Percentiles rank a stretch among this genome's conserved stretches.
Conservation (phyloP, 2,888 invertebrate genomes). For the Hetaerina titia region DNA sequence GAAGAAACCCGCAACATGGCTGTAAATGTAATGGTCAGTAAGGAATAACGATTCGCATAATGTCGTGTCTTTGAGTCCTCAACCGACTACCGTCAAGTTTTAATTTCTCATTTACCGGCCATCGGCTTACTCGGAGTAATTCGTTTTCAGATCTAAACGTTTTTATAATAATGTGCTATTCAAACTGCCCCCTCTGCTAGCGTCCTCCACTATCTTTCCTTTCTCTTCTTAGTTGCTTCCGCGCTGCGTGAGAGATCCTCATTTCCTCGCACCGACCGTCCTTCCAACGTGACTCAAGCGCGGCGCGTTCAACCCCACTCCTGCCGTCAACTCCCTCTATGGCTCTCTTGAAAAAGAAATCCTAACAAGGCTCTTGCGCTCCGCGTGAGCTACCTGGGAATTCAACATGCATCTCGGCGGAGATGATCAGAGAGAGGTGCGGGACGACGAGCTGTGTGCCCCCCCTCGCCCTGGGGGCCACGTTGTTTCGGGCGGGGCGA, state of each 20-base stretch:
- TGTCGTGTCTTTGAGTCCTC: too few species aligned
- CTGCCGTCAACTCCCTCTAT: neutral
- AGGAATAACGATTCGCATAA: too few species aligned
- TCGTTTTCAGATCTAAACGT: neutral
- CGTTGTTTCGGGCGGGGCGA: neutral
- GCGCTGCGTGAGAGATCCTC: neutral
- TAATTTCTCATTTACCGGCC: too few species aligned
- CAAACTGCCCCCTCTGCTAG: too few species aligned
- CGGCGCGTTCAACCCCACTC: neutral
- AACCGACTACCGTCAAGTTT: too few species aligned
- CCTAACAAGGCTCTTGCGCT: neutral
- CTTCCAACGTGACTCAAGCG: slow-evolving; percentile 37
- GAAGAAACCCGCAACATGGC: too few species aligned
- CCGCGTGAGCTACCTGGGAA: neutral
- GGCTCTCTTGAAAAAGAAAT: slow-evolving; percentile 2
- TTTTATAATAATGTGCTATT: neutral
- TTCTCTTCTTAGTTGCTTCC: neutral
- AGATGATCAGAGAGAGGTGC: neutral
- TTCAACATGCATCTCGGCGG: neutral
- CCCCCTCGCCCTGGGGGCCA: too few species aligned
- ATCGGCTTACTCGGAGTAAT: neutral
- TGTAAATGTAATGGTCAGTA: too few species aligned
- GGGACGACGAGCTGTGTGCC: neutral
- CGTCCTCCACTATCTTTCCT: neutral
- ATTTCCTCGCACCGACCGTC: neutral